Evolutionary conservation across 2,888 invertebrate genomes (phyloP), one percentile per base, ranked within the genome.

Genomic region (Laspeyria flexula): DNA sequence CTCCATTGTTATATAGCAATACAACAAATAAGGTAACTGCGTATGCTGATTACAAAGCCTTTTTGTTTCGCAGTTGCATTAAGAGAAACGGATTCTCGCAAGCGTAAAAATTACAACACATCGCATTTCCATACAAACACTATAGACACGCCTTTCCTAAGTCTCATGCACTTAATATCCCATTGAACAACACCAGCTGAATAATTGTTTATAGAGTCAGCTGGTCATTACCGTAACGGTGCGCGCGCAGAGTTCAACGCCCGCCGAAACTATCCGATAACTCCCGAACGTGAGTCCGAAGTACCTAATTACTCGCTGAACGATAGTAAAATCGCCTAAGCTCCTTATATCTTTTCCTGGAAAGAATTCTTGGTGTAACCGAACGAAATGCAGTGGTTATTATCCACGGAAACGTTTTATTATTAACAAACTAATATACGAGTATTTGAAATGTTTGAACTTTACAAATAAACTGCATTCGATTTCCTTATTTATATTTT

Each of bases 171-270:
- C 56, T 61, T 55, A 47, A 64, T 60, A 46, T 68, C 63, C 70
- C 76, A 69, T 74, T 75, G 67, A 70, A 66, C 65, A 68, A 71
- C 76, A 68, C 68, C 71, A 71, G 71, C 63, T 63, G 73, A 73
- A 77, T 82, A 84, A 85, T 85, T 83, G 81, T 83, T 84, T 77
- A 66, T 67, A 76, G 63, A 81, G 74, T 79, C 79, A 77, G 78
- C 75, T 75, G 75, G 71, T 68, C 73, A 70, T 79, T 75, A 76
- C 73, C 73, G 73, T 81, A 83, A 82, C 83, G 78, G 81, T 75
- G 72, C 66, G 67, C 65, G 70, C 33, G 51, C 45, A 45, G 45
- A 33, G 40, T 31, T 33, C 40, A 54, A 49, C 40, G 40, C 35
- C 37, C 40, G 55, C 65, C 62, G 65, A 58, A 60, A 60, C 59